Base-by-base conservation (phyloP, 30 jellyfish, hydroid and myxozoan genomes). In the Mastigias papua region DNA sequence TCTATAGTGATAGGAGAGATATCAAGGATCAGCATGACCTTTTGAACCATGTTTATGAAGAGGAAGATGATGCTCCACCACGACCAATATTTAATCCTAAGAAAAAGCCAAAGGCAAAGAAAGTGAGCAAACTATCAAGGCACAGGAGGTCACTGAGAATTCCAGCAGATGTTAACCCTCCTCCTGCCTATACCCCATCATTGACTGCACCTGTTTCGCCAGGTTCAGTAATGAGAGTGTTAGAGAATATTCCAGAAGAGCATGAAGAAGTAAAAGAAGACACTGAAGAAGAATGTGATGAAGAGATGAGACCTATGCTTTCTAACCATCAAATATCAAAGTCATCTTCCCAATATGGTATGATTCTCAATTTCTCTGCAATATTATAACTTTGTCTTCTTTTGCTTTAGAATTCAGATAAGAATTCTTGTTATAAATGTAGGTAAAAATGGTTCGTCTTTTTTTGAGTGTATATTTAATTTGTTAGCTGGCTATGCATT, bases 171-270 rank as follows among this genome's bases (percentile, higher is more conserved):
- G 95, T 86, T 2, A 75, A 80, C 27, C 89, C 92, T 50, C 97
- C 96, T 1, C 94, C 97, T 29, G 88, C 91, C 5, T 91, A 91
- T 62, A 46, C 90, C 17, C 87, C 81, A 23, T 69, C 88, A 6
- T 78, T 85, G 7, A 20, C 91, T 20, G 76, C 90, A 49, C 97
- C 97, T 58, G 66, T 82, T 0, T 82, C 94, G 13, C 98, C 97
- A 17, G 92, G 92, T 8, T 81, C 97, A 23, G 66, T 67, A 21
- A 51, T 72, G 69, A 64, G 98, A 51, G 88, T 88, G 62, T 93
- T 93, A 20, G 97, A 86, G 48, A 87, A 93, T 42, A 93, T 93
- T 50, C 98, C 98, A 5, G 98, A 93, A 68, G 97, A 90, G 34
- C 89, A 65, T 23, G 98, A 87, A 48, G 98, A 93, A 63, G 50